Conservation (phyloP, 2,888 invertebrate genomes). For the Amiota minor region DNA sequence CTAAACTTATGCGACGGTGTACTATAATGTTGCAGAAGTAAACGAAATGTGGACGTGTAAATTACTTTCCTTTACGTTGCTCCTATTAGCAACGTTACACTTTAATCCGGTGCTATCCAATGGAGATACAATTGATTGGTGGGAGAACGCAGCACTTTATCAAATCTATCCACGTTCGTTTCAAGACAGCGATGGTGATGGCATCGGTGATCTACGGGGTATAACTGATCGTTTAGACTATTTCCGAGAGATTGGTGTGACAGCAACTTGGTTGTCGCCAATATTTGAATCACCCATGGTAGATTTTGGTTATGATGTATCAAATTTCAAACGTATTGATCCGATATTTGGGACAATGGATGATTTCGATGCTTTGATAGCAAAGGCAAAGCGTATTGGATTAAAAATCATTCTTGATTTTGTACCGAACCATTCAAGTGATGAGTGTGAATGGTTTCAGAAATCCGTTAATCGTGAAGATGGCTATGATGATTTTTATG, state of each 20-base stretch:
- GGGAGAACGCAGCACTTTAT: conserved; percentile 86
- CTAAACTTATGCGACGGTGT: too few species aligned
- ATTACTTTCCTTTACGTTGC: conserved; percentile 45
- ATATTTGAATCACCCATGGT: conserved; percentile 83
- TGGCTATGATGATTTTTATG: conserved; percentile 82
- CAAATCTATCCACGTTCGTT: conserved; percentile 92
- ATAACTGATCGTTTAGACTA: conserved; percentile 78
- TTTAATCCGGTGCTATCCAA: background rate
- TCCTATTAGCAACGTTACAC: conserved; percentile 30
- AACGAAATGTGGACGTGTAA: conserved; percentile 53
- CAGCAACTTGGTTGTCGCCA: conserved; percentile 82
- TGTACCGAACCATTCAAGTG: conserved; percentile 85
- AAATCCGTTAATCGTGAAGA: conserved; percentile 79
- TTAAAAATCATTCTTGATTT: conserved; percentile 77
- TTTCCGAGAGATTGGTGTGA: conserved; percentile 79
- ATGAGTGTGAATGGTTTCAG: conserved; percentile 88
- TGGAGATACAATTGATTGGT: conserved; percentile 80
- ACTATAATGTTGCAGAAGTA: conserved; percentile 52
- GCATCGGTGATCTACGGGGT: conserved; percentile 86
- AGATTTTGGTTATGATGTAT: conserved; percentile 85
- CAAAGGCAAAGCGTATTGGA: conserved; percentile 75
- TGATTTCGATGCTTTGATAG: conserved; percentile 79
- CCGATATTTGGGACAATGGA: conserved; percentile 80
- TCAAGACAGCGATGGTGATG: conserved; percentile 87
- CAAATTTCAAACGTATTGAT: conserved; percentile 80